phyloP scores from a whole-genome alignment of 2,113 vertebrate species.

The Cebus imitator region DNA sequence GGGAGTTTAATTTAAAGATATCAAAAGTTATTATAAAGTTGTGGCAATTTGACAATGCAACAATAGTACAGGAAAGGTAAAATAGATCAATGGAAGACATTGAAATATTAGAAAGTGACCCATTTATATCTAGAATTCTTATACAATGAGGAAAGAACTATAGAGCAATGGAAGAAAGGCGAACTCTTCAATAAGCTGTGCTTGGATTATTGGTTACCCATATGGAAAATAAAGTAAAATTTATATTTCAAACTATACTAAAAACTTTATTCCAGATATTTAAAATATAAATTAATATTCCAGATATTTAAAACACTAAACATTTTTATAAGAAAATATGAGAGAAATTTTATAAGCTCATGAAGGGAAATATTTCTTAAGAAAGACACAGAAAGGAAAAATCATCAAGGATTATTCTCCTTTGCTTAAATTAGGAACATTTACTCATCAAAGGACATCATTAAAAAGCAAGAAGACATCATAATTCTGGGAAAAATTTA shows the following conservation, averaged over 20 bases:
- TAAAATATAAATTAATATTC: conserved; percentile 6
- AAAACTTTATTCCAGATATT: conserved; percentile 42
- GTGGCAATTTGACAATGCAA: background rate
- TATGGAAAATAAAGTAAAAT: conserved; percentile 19
- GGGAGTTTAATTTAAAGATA: background rate
- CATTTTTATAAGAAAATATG: conserved; percentile 3
- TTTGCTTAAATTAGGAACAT: conserved; percentile 42
- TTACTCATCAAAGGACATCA: conserved; percentile 11
- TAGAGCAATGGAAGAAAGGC: background rate
- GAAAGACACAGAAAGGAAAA: conserved; percentile 15
- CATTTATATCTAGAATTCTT: background rate
- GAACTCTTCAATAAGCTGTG: background rate
- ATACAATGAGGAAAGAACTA: background rate
- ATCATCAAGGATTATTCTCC: background rate
- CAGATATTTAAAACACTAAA: background rate
- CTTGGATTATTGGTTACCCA: background rate
- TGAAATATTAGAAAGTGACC: background rate
- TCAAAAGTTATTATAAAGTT: background rate
- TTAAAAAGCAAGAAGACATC: background rate
- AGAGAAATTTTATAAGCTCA: conserved; percentile 21
- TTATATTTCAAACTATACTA: background rate
- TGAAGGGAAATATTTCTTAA: conserved; percentile 18
- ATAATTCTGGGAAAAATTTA: background rate
- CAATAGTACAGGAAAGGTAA: background rate
- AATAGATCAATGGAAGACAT: background rate